Percentiles rank a stretch among this genome's conserved stretches.
Conservation (phyloP, 2,113 vertebrate genomes). For the Nesoenas mayeri region DNA sequence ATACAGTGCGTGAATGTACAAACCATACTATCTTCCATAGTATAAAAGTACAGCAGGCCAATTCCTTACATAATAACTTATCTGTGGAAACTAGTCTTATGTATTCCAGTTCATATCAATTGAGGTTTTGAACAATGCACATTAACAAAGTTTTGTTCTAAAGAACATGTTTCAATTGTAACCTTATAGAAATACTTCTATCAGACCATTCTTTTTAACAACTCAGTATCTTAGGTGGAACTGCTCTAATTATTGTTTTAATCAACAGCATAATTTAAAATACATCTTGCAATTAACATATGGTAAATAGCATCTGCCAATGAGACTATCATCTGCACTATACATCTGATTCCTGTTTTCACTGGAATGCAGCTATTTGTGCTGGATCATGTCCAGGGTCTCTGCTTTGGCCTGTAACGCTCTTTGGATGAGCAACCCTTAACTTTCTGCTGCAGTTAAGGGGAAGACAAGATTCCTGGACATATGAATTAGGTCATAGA, state of each 20-base stretch:
- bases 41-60: neutral
- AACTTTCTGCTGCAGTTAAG: conserved; percentile 15
- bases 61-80: neutral
- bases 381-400: conserved; percentile 68
- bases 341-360: conserved; percentile 68
- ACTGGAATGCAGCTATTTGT: conserved; percentile 68
- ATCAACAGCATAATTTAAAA: conserved; percentile 32
- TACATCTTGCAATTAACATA: conserved; percentile 29
- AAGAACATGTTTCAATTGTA: neutral
- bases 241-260: conserved; percentile 40
- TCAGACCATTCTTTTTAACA: neutral
- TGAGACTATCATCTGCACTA: conserved; percentile 44
- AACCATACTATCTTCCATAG: neutral
- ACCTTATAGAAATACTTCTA: neutral
- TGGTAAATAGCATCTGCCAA: conserved; percentile 50
- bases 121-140: neutral
- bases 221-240: neutral
- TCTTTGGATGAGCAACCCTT: conserved; percentile 49
- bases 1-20: neutral
- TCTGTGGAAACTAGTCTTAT: neutral
- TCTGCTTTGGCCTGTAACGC: conserved; percentile 28
- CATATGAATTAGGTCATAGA: conserved; percentile 48
- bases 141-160: neutral
- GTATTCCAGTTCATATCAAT: neutral
- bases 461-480: conserved; percentile 47